Conservation (phyloP, 2,113 vertebrate species). For the Porphyrio hochstetteri region DNA sequence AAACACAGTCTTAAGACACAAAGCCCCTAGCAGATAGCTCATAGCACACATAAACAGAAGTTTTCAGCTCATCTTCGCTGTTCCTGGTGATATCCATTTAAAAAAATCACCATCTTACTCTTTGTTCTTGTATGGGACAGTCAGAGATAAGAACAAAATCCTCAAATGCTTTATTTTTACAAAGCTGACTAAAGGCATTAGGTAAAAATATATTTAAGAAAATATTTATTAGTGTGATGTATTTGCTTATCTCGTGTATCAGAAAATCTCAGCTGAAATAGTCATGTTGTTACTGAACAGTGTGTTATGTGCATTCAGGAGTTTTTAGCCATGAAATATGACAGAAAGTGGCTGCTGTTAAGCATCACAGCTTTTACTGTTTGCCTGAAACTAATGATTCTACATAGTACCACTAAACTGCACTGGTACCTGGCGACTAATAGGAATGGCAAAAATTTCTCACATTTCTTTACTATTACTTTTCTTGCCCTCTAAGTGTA, state of each 20-base stretch:
- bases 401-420: not conserved
- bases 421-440: not conserved
- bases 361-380: not conserved
- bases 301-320: not conserved
- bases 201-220: not conserved
- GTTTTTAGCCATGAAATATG: not conserved
- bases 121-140: not conserved
- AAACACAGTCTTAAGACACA: not conserved
- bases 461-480: not conserved
- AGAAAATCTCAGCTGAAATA: not conserved
- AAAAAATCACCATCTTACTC: not conserved
- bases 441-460: not conserved
- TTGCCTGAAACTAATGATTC: not conserved
- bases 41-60: not conserved
- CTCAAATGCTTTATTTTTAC: not conserved
- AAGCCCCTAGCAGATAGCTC: not conserved
- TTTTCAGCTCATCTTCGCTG: not conserved
- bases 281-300: not conserved
- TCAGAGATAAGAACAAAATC: not conserved
- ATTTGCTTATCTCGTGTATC: not conserved
- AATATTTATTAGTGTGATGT: not conserved
- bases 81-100: not conserved
- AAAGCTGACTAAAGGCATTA: not conserved
- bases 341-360: not conserved
- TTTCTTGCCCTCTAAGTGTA: not conserved